Conservation (phyloP, 1,140 invertebrate species). For the Seison nebaliae region DNA sequence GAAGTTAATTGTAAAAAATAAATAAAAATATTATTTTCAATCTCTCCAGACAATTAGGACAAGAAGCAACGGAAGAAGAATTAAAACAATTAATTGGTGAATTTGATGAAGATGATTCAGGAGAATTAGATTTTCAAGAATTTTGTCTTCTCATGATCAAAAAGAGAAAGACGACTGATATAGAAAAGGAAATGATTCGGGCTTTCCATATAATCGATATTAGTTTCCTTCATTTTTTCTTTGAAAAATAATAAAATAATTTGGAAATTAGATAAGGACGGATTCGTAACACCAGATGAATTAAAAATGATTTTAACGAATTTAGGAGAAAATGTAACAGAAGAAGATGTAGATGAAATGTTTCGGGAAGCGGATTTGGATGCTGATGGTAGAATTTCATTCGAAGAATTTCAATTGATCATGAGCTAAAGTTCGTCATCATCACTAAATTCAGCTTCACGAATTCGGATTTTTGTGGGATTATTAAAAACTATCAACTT, state of each 20-base stretch:
- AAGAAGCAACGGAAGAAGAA: slow-evolving; percentile 1
- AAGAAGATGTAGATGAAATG: slow-evolving; percentile 11
- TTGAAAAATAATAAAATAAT: too few relatives aligned
- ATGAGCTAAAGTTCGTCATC: too few relatives aligned
- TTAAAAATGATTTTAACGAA: slow-evolving; percentile 6
- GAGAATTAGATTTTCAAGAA: slow-evolving; percentile 7
- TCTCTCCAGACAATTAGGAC: neutral
- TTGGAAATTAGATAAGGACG: slow-evolving; percentile 10
- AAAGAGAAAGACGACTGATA: slow-evolving; percentile 1
- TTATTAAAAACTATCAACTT: too few relatives aligned
- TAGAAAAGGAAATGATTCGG: neutral
- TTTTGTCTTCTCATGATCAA: slow-evolving; percentile 2
- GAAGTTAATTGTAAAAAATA: slow-evolving; percentile 3
- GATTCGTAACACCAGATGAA: slow-evolving; percentile 7
- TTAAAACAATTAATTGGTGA: too few relatives aligned
- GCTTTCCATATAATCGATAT: slow-evolving; percentile 8
- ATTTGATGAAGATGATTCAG: slow-evolving; percentile 4
- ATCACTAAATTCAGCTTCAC: too few relatives aligned
- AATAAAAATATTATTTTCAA: slow-evolving; percentile 1
- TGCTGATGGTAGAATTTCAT: slow-evolving; percentile 6
- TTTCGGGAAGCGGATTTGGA: slow-evolving; percentile 8
- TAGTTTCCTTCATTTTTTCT: too few relatives aligned
- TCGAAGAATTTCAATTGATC: too few relatives aligned
- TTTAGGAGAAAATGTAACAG: slow-evolving; percentile 4
- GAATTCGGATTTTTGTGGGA: too few relatives aligned